A percentile compares a stretch with the other conserved stretches of the same genome.
Conservation (phyloP, 2,797 vertebrate genomes). For the Lepilemur ruficaudatus region DNA sequence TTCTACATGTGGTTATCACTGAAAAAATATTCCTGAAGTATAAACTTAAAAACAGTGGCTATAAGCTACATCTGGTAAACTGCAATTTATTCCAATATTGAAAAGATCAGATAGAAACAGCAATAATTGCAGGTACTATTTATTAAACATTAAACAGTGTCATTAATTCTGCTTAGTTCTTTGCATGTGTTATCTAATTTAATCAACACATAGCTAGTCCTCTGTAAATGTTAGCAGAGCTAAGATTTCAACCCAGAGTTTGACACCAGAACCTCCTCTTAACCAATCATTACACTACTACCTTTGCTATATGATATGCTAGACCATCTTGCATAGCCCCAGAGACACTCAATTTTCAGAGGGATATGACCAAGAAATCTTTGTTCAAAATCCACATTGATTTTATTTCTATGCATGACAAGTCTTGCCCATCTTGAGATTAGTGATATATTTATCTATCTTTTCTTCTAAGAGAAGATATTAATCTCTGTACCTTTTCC, state of each 20-base stretch:
- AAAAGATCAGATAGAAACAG: not conserved
- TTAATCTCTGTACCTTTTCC: not conserved
- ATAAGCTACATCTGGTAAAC: not conserved
- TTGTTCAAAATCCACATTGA: not conserved
- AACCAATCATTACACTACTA: not conserved
- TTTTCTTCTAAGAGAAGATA: not conserved
- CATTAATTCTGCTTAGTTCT: not conserved
- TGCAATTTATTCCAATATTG: not conserved
- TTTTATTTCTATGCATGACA: not conserved
- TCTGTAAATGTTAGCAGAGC: not conserved
- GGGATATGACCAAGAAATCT: not conserved
- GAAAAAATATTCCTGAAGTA: no score
- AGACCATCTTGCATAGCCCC: no score
- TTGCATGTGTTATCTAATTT: not conserved
- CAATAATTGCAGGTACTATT: not conserved
- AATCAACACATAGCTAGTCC: not conserved
- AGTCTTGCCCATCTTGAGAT: not conserved
- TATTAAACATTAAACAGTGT: not conserved
- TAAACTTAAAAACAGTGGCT: not conserved
- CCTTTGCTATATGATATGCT: not conserved
- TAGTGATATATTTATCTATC: not conserved
- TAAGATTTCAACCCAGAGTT: not conserved
- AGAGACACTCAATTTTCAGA: not conserved
- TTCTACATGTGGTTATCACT: no score
- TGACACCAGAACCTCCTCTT: not conserved